A percentile compares a stretch with the other conserved stretches of the same genome.
Conservation (phyloP, 1,140 invertebrate species). For the Stegodyphus dumicola region DNA sequence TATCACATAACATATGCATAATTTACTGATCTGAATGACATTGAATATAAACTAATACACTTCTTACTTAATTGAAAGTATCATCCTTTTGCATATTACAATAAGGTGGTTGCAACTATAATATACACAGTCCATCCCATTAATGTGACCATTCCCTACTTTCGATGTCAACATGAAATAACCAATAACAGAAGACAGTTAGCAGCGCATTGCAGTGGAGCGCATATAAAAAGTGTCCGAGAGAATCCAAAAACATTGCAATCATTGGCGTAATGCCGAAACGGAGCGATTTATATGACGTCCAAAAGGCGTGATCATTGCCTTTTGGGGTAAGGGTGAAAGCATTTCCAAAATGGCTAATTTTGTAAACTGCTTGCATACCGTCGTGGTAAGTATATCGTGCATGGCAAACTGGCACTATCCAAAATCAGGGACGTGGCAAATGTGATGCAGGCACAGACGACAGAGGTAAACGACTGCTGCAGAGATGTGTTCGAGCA, state of each 20-base stretch:
- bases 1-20: too few species aligned
- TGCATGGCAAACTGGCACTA: slow-evolving; percentile 3
- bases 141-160: not conserved
- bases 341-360: not conserved
- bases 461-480: not conserved
- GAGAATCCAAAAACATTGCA: not conserved
- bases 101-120: too few species aligned
- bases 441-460: not conserved
- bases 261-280: not conserved
- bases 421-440: not conserved
- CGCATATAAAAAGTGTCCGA: not conserved
- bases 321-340: not conserved
- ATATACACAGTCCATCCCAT: slow-evolving; percentile 8
- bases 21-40: too few species aligned
- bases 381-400: not conserved
- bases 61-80: too few species aligned
- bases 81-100: too few species aligned
- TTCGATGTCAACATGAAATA: not conserved
- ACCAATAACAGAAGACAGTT: slow-evolving; percentile 1
- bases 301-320: not conserved
- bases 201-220: not conserved
- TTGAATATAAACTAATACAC: too few species aligned
- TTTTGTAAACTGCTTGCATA: not conserved
- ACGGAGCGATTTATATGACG: not conserved
- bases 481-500: not conserved